Evolutionary conservation across 2,888 invertebrate species (phyloP), one percentile per base, ranked within the genome.

Genomic region (Agrochola lychnidis): DNA sequence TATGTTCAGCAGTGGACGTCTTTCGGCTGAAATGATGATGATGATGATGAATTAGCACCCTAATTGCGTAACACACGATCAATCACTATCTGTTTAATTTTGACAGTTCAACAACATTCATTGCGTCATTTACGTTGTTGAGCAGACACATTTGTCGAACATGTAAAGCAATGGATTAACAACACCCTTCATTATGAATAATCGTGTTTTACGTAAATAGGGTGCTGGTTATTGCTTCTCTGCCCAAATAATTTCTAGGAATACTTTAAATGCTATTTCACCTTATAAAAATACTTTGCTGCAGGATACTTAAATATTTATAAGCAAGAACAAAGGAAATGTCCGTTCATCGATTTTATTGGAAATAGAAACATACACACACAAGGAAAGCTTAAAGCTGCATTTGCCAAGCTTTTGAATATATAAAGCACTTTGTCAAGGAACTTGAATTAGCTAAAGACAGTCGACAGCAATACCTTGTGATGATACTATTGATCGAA

Each of bases 371-470:
- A 75, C 25, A 14, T 5, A 0, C 19, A 30, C n/a, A n/a, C n/a
- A 56, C 56, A 76, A 76, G 51, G 36, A 36, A 66, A 63, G 51
- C 19, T 19, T n/a, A 36, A 25, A 45, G 2, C n/a, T 69, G 77
- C 82, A 67, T 51, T 25, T 56, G n/a, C 19, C 59, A 25, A 76
- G 59, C 56, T 51, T 62, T 51, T 80, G 22, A 73, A 70, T 82
- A 75, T 51, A 36, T 61, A 71, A 80, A 69, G 40, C 9, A 16
- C 0, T 62, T 48, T 57, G 30, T 40, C 10, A 68, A 57, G 0
- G 71, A 30, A 14, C 53, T 53, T 22, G 53, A 45, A 77, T 84
- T 81, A 69, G 1, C 1, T 19, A 2, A 36, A 48, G 67, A 73
- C 66, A 53, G 22, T 25, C 4, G n/a, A 1, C 61, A 40, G 4